Conservation (phyloP, 2,888 invertebrate species). For the Cosmia trapezina region DNA sequence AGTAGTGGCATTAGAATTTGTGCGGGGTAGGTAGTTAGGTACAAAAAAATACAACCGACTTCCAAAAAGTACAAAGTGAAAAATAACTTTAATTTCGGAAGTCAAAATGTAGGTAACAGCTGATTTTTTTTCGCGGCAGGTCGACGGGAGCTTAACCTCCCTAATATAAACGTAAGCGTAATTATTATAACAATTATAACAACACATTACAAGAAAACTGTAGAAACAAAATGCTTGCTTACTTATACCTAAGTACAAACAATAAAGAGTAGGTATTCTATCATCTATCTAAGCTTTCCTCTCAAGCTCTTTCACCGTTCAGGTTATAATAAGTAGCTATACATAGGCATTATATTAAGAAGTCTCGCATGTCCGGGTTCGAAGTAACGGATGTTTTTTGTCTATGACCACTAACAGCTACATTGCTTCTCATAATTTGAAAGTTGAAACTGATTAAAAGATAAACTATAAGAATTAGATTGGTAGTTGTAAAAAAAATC, state of each 20-base stretch:
- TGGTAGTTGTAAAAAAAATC: constrained; percentile 47
- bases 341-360: constrained; percentile 30
- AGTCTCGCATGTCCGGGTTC: constrained; percentile 57
- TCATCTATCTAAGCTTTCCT: not conserved
- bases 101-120: no score
- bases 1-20: no score
- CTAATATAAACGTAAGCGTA: no score
- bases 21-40: no score
- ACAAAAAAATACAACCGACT: no score
- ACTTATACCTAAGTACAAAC: not conserved
- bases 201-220: no score
- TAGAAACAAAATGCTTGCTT: not conserved
- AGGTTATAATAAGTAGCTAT: constrained; percentile 11
- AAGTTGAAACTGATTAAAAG: constrained; percentile 63
- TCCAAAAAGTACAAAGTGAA: no score
- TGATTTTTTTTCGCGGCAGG: no score
- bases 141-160: no score
- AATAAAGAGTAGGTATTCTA: not conserved
- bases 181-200: no score
- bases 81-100: no score
- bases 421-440: constrained; percentile 56
- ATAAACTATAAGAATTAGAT: constrained; percentile 61
- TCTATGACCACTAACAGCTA: constrained; percentile 55
- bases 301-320: constrained; percentile 23
- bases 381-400: constrained; percentile 55